Conservation (phyloP, 2,888 invertebrate genomes). For the Chaetogeoica ovagalla region DNA sequence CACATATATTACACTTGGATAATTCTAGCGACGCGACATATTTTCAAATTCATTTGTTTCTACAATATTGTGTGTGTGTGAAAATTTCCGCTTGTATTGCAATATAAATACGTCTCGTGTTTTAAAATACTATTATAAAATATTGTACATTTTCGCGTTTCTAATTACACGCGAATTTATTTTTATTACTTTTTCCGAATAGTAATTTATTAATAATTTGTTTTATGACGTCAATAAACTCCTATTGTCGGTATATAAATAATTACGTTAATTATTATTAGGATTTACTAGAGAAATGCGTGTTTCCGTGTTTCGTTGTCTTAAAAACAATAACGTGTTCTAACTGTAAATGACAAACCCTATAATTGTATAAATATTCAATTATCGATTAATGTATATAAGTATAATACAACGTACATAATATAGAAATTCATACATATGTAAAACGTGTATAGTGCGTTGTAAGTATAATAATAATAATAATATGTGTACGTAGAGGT, state of each 20-base stretch:
- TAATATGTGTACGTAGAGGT: no score
- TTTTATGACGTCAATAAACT: conserved; percentile 11
- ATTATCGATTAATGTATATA: conserved; percentile 26
- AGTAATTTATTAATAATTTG: conserved; percentile 13
- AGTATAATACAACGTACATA: not conserved
- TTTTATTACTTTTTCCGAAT: conserved; percentile 6
- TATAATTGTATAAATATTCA: conserved; percentile 40
- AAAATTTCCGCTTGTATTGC: no score
- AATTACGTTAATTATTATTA: conserved; percentile 4
- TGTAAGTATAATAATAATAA: no score
- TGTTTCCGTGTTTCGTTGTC: conserved; percentile 31
- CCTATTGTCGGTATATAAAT: conserved; percentile 14
- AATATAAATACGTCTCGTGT: no score
- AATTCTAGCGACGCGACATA: no score
- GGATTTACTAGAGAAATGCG: conserved; percentile 16
- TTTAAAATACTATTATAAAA: no score
- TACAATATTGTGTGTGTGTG: no score
- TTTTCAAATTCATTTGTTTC: no score
- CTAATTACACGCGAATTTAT: no score
- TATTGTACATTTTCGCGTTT: no score
- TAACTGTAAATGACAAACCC: conserved; percentile 34
- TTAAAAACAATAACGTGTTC: conserved; percentile 33
- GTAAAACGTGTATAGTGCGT: not conserved
- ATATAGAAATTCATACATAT: not conserved
- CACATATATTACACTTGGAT: no score